Base-by-base conservation (phyloP, 2,113 vertebrate genomes). In the Centropus bengalensis region DNA sequence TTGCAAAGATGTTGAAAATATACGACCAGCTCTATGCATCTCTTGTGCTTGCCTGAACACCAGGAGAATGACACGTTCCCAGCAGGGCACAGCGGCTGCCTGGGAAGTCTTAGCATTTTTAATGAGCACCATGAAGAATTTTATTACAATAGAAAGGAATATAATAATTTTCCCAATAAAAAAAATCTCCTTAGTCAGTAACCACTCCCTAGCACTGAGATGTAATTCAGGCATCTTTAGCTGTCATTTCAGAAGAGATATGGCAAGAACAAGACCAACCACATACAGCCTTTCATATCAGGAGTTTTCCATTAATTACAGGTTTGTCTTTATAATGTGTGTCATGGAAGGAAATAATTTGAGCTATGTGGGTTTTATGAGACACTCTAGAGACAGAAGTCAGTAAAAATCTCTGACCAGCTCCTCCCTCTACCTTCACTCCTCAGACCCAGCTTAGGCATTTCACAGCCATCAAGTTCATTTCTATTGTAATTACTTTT, bases 101-200 rank as follows among this genome's bases (percentile, higher is more conserved):
- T 85, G 84, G 82, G 75, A 96, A 95, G 70, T 45, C 89, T 92
- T 79, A 91, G 67, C 84, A 69, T 87, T 89, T 89, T 87, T 77
- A 94, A 92, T 93, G 84, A 87, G 55, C 32, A n/a, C 40, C 82
- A 76, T 68, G 69, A 68, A 76, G 66, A 82, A 91, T 89, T 95
- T 87, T 66, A 85, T 89, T 87, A 70, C 89, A 32, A 30, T 27
- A 16, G 82, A 92, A 92, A 80, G 55, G 27, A 85, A 87, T 74
- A 93, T 54, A 77, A 89, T 82, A 1, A 67, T 82, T 94, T 96
- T 82, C 84, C 85, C 84, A 74, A 38, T 62, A 45, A 45, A 68
- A 52, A 69, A 89, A 38, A 52, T 7, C 74, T 73, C 84, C 38
- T 89, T 73, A 95, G 74, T 92, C 83, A 82, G 75, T 89, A 84